Conservation (phyloP, 2,888 invertebrate species). For the Mythimna lalbum region DNA sequence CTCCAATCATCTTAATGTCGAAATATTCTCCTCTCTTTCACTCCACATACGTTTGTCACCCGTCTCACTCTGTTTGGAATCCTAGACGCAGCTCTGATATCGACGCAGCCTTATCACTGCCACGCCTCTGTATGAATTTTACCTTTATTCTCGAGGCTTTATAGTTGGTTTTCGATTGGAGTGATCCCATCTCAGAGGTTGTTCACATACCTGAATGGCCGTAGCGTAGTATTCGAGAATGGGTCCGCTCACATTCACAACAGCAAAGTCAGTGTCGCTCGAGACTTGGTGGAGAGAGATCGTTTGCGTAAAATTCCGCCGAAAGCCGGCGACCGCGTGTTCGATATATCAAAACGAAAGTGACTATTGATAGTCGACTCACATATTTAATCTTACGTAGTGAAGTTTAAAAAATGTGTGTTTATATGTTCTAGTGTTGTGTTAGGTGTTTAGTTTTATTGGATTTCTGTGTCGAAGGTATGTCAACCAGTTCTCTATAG, state of each 20-base stretch:
- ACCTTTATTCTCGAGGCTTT: slow-evolving; percentile 68
- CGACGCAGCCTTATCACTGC: slow-evolving; percentile 89
- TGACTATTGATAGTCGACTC: slow-evolving; percentile 68
- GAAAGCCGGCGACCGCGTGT: slow-evolving; percentile 78
- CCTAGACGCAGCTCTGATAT: slow-evolving; percentile 89
- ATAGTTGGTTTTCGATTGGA: slow-evolving; percentile 77
- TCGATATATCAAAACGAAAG: slow-evolving; percentile 68
- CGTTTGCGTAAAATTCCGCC: slow-evolving; percentile 48
- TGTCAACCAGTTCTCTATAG: slow-evolving; percentile 72
- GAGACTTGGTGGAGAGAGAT: slow-evolving; percentile 61
- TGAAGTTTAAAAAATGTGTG: slow-evolving; percentile 84
- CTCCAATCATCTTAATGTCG: slow-evolving; percentile 87
- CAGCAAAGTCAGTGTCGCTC: slow-evolving; percentile 77
- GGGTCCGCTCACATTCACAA: slow-evolving; percentile 80
- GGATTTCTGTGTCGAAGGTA: slow-evolving; percentile 78
- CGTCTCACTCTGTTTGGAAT: slow-evolving; percentile 80
- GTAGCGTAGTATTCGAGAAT: slow-evolving; percentile 88
- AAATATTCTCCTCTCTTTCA: slow-evolving; percentile 74
- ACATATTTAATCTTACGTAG: slow-evolving; percentile 79
- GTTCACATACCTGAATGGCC: slow-evolving; percentile 89
- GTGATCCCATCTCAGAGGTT: slow-evolving; percentile 76
- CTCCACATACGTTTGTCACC: slow-evolving; percentile 55
- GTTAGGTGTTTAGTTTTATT: slow-evolving; percentile 61
- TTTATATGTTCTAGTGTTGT: slow-evolving; percentile 69
- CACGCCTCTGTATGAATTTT: slow-evolving; percentile 67